Base-by-base conservation (phyloP, 2,113 vertebrate genomes). In the Nannospalax galili region DNA sequence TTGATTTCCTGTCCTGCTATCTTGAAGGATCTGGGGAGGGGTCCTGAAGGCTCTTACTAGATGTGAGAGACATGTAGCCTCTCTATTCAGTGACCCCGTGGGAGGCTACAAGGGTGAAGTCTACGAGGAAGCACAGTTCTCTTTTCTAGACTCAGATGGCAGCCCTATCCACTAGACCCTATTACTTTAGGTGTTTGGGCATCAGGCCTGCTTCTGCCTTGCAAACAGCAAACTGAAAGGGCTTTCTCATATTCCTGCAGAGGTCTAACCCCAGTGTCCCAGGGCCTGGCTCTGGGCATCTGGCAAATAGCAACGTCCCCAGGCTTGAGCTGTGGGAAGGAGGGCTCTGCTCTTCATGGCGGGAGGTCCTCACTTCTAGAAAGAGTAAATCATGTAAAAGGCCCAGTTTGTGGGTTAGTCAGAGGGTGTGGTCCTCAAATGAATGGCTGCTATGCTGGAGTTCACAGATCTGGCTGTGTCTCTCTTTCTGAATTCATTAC, bases 61-160 rank as follows among this genome's bases (percentile, higher is more conserved):
- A 42, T 8, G 0, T 3, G 6, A 42, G 12, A 14, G 35, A 26
- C 70, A 24, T 4, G 8, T 3, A 3, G 17, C 48, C 10, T 73
- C 52, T 62, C 35, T 56, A 42, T 14, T 74, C 37, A 20, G 69
- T 7, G 60, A 40, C 20, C 3, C 1, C 26, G 1, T 3, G 7
- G 24, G 48, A 42, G 17, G 42, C 56, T 75, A 42, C n/a, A 45
- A 15, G 4, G 15, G 32, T 77, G 62, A 77, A 92, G 60, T 32
- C 60, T 26, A 60, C 5, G 32, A 37, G 28, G 45, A 40, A 35
- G 52, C 30, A 35, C 48, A 56, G 32, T 35, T 56, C 11, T 14
- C 17, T 11, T 69, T 67, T 92, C 84, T 52, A 69, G 69, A 74
- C 48, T 22, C 30, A 81, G 56, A 24, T 45, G 30, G 3, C 7